Evolutionary conservation across 2,113 vertebrate genomes (phyloP).

Genomic region (Centropus unirufus): DNA sequence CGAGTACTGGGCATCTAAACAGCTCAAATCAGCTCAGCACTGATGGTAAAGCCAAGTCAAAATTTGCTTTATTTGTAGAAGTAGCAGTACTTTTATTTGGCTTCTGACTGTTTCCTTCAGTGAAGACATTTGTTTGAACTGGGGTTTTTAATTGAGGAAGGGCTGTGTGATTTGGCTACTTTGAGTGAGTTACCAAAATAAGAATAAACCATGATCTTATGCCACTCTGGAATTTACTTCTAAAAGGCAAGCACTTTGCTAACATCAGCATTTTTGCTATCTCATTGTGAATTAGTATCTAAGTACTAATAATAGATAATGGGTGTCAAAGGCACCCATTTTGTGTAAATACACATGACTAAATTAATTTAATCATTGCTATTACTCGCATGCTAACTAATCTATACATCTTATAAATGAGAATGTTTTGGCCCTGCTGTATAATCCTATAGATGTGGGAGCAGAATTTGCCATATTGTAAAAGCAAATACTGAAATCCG

Average conservation of each 20-base stretch:
- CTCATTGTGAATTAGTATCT: background rate
- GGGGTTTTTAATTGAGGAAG: background rate
- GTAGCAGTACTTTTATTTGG: background rate
- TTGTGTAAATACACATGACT: background rate
- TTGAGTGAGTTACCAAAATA: background rate
- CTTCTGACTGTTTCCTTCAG: background rate
- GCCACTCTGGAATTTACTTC: background rate
- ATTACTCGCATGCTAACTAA: background rate
- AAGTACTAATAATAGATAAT: background rate
- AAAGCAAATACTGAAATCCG: background rate
- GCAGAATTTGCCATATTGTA: background rate
- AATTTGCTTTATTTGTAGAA: background rate
- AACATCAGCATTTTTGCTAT: background rate
- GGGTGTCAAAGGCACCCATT: background rate
- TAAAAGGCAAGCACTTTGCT: background rate
- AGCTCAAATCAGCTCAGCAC: background rate
- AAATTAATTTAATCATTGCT: slow-evolving; percentile 11
- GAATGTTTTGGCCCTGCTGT: background rate
- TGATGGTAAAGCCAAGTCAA: background rate
- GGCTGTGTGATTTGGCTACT: background rate
- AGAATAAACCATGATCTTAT: background rate
- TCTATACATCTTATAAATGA: background rate
- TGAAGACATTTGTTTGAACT: background rate
- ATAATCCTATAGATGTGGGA: background rate
- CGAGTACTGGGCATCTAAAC: background rate